A percentile compares a stretch with the other conserved stretches of the same genome.
These are phyloP conservation scores for Tipula lateralis DNA, from an alignment of 2,888 invertebrate species.

Conservation along the genomic window DNA sequence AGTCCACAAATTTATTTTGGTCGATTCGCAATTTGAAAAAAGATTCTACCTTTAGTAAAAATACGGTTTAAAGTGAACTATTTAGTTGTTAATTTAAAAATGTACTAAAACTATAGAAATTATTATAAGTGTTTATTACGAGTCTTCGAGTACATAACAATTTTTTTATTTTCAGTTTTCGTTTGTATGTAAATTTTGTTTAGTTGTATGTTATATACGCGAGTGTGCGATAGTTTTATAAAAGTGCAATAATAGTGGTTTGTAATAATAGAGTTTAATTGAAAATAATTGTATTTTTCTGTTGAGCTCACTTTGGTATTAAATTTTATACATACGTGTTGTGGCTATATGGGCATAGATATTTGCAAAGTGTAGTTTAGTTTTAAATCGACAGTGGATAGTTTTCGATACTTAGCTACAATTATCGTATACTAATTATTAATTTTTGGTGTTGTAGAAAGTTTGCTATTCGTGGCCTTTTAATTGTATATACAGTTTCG, in stretches of 20 bases:
- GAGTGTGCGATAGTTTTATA: background rate
- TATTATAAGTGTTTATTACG: background rate
- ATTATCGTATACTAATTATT: background rate
- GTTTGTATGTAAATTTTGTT: background rate
- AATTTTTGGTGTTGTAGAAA: background rate
- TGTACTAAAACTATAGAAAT: background rate
- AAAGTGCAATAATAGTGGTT: slow-evolving; percentile 24
- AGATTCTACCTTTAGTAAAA: background rate
- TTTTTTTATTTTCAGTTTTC: background rate
- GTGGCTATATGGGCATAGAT: background rate
- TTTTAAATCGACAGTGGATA: background rate
- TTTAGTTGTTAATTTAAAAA: background rate
- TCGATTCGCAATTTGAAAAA: background rate
- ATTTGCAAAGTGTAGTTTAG: background rate
- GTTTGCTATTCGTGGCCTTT: background rate
- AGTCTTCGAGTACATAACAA: no score
- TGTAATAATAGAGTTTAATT: background rate
- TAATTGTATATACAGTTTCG: background rate
- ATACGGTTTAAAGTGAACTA: background rate
- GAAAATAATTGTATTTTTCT: background rate
- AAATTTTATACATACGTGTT: background rate
- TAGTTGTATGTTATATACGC: background rate
- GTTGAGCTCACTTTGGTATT: background rate
- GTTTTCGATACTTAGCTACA: background rate
- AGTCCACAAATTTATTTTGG: background rate